phyloP scores from a whole-genome alignment of 2,113 vertebrate genomes.

The Myiozetetes cayanensis region DNA sequence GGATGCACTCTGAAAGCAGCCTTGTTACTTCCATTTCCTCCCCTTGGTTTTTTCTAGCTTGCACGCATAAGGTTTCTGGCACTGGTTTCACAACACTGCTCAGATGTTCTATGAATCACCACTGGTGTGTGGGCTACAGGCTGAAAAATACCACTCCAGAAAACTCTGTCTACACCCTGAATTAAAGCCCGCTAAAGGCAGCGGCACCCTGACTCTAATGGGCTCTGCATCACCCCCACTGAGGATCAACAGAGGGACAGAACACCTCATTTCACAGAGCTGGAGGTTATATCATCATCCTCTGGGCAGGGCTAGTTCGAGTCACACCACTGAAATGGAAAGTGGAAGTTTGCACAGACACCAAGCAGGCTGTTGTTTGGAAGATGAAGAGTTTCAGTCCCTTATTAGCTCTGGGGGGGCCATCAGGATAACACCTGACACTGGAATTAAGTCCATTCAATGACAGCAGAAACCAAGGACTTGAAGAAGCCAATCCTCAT shows the following conservation, averaged over 20 bases:
- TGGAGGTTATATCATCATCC: neutral
- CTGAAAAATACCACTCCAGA: constrained; percentile 3
- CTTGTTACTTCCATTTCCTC: neutral
- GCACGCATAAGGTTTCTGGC: constrained; percentile 24
- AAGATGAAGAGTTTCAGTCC: neutral
- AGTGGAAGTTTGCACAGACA: neutral
- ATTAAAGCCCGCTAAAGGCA: neutral
- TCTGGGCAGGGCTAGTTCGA: neutral
- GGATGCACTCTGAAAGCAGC: neutral
- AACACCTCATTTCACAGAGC: neutral
- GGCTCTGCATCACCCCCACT: neutral
- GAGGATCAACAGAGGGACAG: neutral
- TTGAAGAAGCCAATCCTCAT: neutral
- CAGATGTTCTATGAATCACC: constrained; percentile 54
- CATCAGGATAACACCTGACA: neutral
- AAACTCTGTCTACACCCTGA: neutral
- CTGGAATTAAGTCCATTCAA: neutral
- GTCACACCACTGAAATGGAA: neutral
- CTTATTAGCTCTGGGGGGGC: neutral
- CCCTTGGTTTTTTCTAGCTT: neutral
- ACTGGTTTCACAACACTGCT: constrained; percentile 9
- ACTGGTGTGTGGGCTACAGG: neutral
- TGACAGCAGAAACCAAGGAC: neutral
- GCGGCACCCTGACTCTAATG: neutral
- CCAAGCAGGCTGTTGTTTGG: neutral